Base-by-base conservation (phyloP, 2,797 vertebrate species). In the Fundulus diaphanus region DNA sequence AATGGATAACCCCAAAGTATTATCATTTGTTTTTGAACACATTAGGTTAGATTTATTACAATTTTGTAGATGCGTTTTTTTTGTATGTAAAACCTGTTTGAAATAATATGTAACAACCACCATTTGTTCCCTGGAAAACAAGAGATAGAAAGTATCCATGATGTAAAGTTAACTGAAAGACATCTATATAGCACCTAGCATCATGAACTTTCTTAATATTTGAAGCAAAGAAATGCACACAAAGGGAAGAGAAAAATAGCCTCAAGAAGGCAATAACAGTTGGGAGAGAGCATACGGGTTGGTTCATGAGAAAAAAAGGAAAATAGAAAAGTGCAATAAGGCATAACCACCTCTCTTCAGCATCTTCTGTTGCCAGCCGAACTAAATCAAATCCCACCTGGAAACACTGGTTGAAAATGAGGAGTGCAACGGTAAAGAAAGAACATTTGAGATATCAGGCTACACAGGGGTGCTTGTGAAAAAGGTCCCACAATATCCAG, bases 301-400 rank as follows among this genome's bases (percentile, higher is more conserved):
- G 74, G 70, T 69, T 49, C 72, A 46, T 37, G 65, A 69, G 71
- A 80, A 83, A 84, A 31, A 76, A 11, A 74, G 59, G 63, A 79
- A 79, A 81, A 80, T 18, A 80, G 42, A 80, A 80, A 87, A 82
- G 73, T 73, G 84, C 89, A 92, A 92, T 92, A 92, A 92, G 69
- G 67, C 66, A 49, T 77, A 90, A 92, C 90, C 87, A 88, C 84
- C 74, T 59, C 54, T 59, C 13, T 48, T 68, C 66, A 80, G 54
- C 67, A 72, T 57, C 75, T 82, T 81, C 40, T 73, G 83, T 85
- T 78, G 79, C 78, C 79, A 86, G 86, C 90, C 77, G 86, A 78
- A 85, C 71, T 29, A 85, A 93, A 94, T 90, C 79, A 54, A 77
- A 87, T 92, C 44, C 42, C 2, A 37, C 68, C 80, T 84, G 78